phyloP scores from a whole-genome alignment of 2,797 vertebrate species.

The Molossus molossus region DNA sequence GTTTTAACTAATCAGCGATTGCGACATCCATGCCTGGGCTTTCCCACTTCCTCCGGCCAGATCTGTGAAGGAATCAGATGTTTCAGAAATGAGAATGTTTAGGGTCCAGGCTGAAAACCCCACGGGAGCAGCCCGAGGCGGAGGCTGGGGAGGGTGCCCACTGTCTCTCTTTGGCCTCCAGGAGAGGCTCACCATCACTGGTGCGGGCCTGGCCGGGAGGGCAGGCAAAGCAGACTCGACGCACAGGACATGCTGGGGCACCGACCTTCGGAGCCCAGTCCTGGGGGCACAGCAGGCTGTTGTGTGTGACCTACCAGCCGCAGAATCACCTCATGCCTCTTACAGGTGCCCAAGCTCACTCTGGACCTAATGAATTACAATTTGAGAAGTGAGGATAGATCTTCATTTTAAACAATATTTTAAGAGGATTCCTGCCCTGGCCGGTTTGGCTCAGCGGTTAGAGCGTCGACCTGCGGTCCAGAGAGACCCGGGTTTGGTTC shows the following conservation, averaged over 20 bases:
- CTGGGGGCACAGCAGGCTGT: not conserved
- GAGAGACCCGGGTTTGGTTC: too few species aligned
- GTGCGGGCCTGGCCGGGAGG: not conserved
- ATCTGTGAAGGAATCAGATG: not conserved
- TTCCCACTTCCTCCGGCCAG: slow-evolving; percentile 56
- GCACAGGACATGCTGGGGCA: not conserved
- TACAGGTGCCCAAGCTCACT: not conserved
- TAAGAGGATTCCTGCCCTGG: not conserved
- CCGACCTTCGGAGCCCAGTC: not conserved
- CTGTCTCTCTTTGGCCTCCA: not conserved
- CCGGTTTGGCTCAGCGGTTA: too few species aligned
- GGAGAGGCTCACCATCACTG: not conserved
- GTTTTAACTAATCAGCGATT: slow-evolving; percentile 16
- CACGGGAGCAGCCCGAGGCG: not conserved
- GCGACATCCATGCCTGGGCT: slow-evolving; percentile 58
- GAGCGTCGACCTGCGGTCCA: too few species aligned
- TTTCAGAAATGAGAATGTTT: not conserved
- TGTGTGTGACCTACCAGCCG: not conserved
- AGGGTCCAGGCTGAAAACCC: not conserved
- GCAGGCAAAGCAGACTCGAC: not conserved
- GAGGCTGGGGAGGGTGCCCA: not conserved
- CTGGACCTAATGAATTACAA: not conserved
- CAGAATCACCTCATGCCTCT: not conserved
- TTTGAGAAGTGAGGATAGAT: not conserved
- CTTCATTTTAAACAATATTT: not conserved